Percentiles rank a stretch among this genome's conserved stretches.
phyloP scores from a whole-genome alignment of 2,113 vertebrate species.

The Halichoerus grypus region DNA sequence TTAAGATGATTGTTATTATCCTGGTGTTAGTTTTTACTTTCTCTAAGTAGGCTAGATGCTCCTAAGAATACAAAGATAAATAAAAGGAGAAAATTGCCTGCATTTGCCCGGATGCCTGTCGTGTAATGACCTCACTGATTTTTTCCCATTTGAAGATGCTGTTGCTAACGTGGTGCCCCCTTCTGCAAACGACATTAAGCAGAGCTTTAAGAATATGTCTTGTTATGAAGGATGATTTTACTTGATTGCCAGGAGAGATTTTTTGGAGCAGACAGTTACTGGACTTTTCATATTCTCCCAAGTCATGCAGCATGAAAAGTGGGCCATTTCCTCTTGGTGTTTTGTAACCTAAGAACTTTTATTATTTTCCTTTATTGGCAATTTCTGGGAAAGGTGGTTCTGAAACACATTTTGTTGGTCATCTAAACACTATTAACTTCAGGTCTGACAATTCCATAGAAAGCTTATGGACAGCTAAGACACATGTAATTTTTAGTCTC shows the following conservation, averaged over 20 bases:
- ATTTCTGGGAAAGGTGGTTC: background rate
- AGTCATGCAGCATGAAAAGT: background rate
- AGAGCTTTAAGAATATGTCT: background rate
- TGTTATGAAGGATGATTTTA: background rate
- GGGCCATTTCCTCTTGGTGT: background rate
- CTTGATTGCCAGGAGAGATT: background rate
- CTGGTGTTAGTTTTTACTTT: background rate
- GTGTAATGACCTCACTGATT: background rate
- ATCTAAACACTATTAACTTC: background rate
- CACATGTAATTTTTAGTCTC: background rate
- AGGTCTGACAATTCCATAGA: slow-evolving; percentile 28
- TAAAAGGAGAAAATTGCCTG: background rate
- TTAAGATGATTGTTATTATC: background rate
- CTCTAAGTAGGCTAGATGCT: background rate
- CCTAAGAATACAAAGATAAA: slow-evolving; percentile 5
- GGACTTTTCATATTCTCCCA: background rate
- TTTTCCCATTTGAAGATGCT: background rate
- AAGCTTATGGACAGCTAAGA: background rate
- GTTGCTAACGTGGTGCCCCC: background rate
- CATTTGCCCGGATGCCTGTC: background rate
- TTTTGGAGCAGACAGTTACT: background rate
- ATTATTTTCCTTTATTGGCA: background rate
- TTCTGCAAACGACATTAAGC: background rate
- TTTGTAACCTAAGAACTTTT: slow-evolving; percentile 21
- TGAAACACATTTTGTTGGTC: slow-evolving; percentile 5